Percentiles rank a stretch among this genome's conserved stretches.
phyloP scores from a whole-genome alignment of 2,113 vertebrate genomes.

The Callaeas wilsoni region DNA sequence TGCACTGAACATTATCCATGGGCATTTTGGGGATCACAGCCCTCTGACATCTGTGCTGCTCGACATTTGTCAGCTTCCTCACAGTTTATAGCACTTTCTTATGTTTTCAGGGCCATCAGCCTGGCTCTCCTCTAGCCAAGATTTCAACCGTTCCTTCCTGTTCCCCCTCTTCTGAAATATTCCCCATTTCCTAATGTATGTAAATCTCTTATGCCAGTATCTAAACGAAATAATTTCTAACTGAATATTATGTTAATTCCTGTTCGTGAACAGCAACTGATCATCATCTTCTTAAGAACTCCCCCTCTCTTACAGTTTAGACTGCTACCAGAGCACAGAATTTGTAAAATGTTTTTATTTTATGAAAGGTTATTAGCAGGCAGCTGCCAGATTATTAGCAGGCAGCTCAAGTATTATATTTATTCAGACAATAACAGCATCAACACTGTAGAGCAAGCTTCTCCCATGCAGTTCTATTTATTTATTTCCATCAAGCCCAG shows the following conservation, averaged over 20 bases:
- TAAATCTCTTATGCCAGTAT: not conserved
- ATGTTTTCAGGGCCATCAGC: not conserved
- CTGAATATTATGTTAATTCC: not conserved
- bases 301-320: not conserved
- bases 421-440: not conserved
- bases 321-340: not conserved
- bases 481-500: not conserved
- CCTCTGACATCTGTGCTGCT: not conserved
- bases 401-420: not conserved
- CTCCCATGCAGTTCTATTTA: not conserved
- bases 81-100: not conserved
- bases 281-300: not conserved
- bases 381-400: constrained; percentile 23
- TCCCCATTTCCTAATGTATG: not conserved
- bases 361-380: not conserved
- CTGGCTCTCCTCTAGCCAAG: not conserved
- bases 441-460: not conserved
- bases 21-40: not conserved
- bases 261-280: not conserved
- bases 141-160: not conserved
- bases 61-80: not conserved
- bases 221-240: not conserved
- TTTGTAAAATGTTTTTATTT: not conserved
- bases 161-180: not conserved
- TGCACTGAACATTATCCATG: not conserved